A percentile compares a stretch with the other conserved stretches of the same genome.
phyloP scores from a whole-genome alignment of 2,113 vertebrate genomes.

The Mixornis gularis region DNA sequence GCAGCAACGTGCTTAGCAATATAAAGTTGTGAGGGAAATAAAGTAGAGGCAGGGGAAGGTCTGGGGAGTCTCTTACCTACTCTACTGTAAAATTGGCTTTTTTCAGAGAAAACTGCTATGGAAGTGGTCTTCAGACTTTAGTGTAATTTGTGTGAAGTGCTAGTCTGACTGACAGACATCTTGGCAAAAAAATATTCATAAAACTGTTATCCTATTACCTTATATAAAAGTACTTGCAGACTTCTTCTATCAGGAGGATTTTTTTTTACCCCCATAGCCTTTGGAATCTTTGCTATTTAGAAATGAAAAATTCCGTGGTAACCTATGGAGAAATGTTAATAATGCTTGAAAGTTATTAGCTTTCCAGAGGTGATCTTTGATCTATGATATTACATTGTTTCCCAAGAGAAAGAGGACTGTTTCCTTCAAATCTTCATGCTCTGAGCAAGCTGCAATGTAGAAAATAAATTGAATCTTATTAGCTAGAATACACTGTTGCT shows the following conservation, averaged over 20 bases:
- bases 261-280: accelerated
- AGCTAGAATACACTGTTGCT: not conserved
- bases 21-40: accelerated
- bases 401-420: not conserved
- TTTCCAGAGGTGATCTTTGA: not conserved
- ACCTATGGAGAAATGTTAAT: not conserved
- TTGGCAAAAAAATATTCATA: not conserved
- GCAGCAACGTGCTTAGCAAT: not conserved
- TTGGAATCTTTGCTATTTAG: not conserved
- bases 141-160: not conserved
- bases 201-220: not conserved
- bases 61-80: not conserved
- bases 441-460: not conserved
- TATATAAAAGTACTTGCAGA: not conserved
- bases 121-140: not conserved
- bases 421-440: not conserved
- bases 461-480: not conserved
- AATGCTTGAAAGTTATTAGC: not conserved
- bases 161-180: not conserved
- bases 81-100: not conserved
- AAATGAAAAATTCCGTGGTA: not conserved
- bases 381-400: not conserved
- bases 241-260: not conserved
- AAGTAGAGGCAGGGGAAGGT: not conserved
- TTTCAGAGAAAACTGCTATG: not conserved